A percentile compares a stretch with the other conserved stretches of the same genome.
phyloP scores from a whole-genome alignment of 1,140 invertebrate species.

The Trinorchestia longiramus region DNA sequence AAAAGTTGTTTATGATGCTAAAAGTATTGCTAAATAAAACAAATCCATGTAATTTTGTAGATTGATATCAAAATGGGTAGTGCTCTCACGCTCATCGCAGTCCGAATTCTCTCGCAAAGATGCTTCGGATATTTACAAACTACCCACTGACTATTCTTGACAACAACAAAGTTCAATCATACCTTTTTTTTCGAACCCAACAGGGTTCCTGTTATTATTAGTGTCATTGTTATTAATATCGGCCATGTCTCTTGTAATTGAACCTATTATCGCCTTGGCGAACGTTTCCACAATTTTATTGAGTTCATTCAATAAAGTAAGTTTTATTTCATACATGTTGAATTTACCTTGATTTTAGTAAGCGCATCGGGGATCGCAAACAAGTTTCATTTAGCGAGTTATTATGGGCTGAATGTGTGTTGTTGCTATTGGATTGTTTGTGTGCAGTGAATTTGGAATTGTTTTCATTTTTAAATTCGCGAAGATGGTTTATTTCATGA shows the following conservation, averaged over 20 bases:
- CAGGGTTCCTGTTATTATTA: not conserved
- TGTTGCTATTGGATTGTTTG: not conserved
- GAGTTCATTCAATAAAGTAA: conserved; percentile 20
- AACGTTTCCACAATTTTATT: not conserved
- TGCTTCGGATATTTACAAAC: not conserved
- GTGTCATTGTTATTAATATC: not conserved
- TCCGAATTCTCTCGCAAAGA: not conserved
- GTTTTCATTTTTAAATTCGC: no score
- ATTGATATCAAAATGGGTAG: no score
- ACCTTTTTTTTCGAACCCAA: not conserved
- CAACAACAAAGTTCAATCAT: not conserved
- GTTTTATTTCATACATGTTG: not conserved
- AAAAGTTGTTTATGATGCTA: no score
- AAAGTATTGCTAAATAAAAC: no score
- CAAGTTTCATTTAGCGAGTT: not conserved
- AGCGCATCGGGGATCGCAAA: not conserved
- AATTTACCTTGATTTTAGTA: not conserved
- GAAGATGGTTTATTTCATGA: no score
- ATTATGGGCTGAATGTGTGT: not conserved
- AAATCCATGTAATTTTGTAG: no score
- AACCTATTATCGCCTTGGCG: not conserved
- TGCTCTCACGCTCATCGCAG: no score
- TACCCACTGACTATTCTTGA: no score
- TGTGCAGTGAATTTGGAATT: not conserved
- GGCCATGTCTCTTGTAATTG: not conserved